These are phyloP conservation scores for Donacobius atricapilla DNA, from an alignment of 2,113 vertebrate genomes.

Conservation along the genomic window DNA sequence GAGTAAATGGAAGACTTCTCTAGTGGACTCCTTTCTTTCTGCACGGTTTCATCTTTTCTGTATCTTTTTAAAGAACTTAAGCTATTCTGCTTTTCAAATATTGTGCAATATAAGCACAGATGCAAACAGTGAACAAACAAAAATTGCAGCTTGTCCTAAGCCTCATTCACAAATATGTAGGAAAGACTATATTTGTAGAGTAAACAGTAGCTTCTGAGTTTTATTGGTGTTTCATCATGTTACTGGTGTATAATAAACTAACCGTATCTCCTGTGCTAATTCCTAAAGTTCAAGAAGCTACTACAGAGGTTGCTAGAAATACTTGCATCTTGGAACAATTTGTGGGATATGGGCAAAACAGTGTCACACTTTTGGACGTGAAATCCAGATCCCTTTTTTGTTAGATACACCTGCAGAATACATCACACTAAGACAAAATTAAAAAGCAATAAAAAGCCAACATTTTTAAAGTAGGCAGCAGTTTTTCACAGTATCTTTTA, in stretches of 20 bases:
- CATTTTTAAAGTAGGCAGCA: background rate
- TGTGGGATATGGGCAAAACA: fast-evolving
- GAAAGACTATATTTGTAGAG: background rate
- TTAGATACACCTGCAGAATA: background rate
- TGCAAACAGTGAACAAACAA: background rate
- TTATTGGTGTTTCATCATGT: background rate
- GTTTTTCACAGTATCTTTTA: background rate
- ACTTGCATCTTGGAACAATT: background rate
- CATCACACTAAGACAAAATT: background rate
- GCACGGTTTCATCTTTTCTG: background rate
- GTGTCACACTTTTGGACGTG: background rate
- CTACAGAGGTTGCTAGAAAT: background rate
- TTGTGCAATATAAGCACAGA: background rate
- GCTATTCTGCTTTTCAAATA: background rate
- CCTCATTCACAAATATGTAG: background rate
- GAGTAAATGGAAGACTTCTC: background rate
- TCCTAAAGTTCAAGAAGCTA: background rate
- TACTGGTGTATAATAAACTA: background rate
- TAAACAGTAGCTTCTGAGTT: background rate
- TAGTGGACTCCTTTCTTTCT: background rate
- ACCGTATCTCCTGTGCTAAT: background rate
- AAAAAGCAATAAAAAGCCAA: background rate
- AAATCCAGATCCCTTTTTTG: background rate
- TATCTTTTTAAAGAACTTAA: background rate
- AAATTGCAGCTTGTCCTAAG: background rate